Evolutionary conservation across 2,888 invertebrate genomes (phyloP).

Genomic region (Perizoma flavofasciatum): DNA sequence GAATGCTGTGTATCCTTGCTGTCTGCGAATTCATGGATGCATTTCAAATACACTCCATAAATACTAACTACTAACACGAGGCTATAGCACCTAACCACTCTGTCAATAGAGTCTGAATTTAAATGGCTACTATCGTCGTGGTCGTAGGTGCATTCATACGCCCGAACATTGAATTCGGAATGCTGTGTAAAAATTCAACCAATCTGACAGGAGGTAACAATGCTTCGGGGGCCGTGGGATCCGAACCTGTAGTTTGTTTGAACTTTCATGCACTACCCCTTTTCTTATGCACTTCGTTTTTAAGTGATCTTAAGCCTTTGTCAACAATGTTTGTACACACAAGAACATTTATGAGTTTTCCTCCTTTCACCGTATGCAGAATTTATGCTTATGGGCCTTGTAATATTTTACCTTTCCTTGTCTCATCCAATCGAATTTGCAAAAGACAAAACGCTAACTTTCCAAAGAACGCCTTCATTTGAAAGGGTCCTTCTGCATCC

Average conservation of each 20-base stretch:
- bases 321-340: constrained; percentile 12
- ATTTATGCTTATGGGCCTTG: neutral
- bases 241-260: constrained; percentile 63
- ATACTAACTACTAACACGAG: constrained; percentile 29
- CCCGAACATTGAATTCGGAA: constrained; percentile 28
- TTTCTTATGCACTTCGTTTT: constrained; percentile 39
- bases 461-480: too few relatives aligned
- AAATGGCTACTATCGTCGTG: neutral
- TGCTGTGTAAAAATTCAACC: constrained; percentile 60
- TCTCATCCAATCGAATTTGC: too few relatives aligned
- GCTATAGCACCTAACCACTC: constrained; percentile 24
- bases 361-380: constrained; percentile 1
- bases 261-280: constrained; percentile 60
- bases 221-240: constrained; percentile 36
- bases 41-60: constrained; percentile 27
- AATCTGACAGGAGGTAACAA: constrained; percentile 60
- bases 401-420: too few relatives aligned
- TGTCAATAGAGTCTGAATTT: neutral
- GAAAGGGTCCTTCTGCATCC: too few relatives aligned
- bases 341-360: constrained; percentile 2
- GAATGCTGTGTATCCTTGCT: constrained; percentile 17
- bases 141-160: constrained; percentile 19
- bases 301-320: constrained; percentile 9
- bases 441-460: too few relatives aligned
- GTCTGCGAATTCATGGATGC: constrained; percentile 15